These are phyloP conservation scores for Eupithecia subfuscata DNA, from an alignment of 2,888 invertebrate genomes.

Conservation along the genomic window DNA sequence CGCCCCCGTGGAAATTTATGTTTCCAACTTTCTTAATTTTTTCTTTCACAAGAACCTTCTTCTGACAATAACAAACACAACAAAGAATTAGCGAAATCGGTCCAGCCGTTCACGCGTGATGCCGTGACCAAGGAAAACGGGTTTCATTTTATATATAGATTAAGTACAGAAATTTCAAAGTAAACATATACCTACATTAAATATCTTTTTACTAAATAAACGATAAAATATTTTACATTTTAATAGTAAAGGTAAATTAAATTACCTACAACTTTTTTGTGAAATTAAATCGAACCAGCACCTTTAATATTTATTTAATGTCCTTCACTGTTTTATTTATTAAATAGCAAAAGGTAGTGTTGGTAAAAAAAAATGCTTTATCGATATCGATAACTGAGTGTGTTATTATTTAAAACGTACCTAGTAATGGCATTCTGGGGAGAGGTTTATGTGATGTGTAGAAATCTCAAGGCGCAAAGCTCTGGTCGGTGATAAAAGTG, in stretches of 20 bases:
- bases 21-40: too few species aligned
- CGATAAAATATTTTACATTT: background rate
- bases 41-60: too few species aligned
- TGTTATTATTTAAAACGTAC: background rate
- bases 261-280: background rate
- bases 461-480: constrained; percentile 36
- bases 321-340: background rate
- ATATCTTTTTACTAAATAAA: background rate
- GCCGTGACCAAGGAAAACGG: too few species aligned
- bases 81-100: too few species aligned
- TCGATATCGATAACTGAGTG: constrained; percentile 17
- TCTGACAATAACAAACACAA: too few species aligned
- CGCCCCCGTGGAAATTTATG: too few species aligned
- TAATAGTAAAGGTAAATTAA: background rate
- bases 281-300: background rate
- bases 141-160: too few species aligned
- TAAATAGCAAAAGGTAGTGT: background rate
- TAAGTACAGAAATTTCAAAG: background rate
- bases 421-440: constrained; percentile 29
- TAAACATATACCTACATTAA: too few species aligned
- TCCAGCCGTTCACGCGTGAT: too few species aligned
- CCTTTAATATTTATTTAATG: background rate
- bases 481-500: constrained; percentile 28
- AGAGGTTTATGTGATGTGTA: constrained; percentile 34
- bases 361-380: background rate